These are phyloP conservation scores for Globia sparganii DNA, from an alignment of 2,888 invertebrate species.

Conservation along the genomic window DNA sequence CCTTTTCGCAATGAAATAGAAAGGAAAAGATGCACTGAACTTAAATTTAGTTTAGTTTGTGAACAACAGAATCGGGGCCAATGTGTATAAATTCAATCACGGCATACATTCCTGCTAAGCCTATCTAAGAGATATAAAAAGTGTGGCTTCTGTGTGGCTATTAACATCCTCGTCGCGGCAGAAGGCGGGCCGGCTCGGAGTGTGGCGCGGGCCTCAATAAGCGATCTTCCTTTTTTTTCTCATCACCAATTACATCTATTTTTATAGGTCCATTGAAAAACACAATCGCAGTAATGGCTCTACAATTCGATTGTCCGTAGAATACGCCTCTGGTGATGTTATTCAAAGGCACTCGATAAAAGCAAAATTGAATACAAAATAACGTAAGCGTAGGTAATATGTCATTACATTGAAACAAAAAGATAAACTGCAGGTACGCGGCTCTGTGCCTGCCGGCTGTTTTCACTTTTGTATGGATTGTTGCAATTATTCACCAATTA, in stretches of 20 bases:
- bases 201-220: conserved; percentile 75
- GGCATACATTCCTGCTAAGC: conserved; percentile 59
- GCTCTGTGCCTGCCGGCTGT: conserved; percentile 46
- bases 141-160: conserved; percentile 76
- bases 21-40: no score
- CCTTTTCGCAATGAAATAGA: no score
- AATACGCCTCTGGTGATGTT: conserved; percentile 75
- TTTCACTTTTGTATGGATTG: conserved; percentile 52
- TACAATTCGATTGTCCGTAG: conserved; percentile 80
- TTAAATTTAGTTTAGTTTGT: no score
- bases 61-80: no score
- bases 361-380: conserved; percentile 73
- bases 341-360: conserved; percentile 75
- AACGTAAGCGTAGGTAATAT: conserved; percentile 65
- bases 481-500: conserved; percentile 31
- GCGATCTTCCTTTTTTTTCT: conserved; percentile 82
- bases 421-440: conserved; percentile 49
- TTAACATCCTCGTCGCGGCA: conserved; percentile 71
- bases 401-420: conserved; percentile 65
- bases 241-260: conserved; percentile 84
- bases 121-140: conserved; percentile 65
- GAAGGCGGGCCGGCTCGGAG: conserved; percentile 53
- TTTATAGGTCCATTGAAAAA: conserved; percentile 83
- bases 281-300: conserved; percentile 81
- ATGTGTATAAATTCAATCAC: conserved; percentile 60